A percentile compares a stretch with the other conserved stretches of the same genome.
Evolutionary conservation across 2,797 vertebrate genomes (phyloP).

Genomic region (Lepilemur septentrionalis): DNA sequence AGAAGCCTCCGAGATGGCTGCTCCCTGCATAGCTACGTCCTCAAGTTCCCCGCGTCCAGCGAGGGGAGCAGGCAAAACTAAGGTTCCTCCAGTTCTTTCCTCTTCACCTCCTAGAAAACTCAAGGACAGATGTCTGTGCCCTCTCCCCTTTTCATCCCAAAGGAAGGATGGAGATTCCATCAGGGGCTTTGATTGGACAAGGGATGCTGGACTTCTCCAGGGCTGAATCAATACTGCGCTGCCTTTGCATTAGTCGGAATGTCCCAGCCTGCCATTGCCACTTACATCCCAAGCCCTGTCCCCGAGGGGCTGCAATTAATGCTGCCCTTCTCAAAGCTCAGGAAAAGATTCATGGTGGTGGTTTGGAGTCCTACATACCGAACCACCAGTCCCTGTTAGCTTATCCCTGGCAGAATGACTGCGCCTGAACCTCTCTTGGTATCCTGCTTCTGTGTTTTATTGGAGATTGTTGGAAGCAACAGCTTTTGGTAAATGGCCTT

Average conservation of each 20-base stretch:
- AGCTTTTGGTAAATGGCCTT: not conserved
- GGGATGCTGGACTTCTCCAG: not conserved
- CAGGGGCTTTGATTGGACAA: not conserved
- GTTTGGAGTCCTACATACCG: not conserved
- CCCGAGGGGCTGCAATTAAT: not conserved
- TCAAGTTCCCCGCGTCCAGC: not conserved
- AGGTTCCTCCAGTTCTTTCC: not conserved
- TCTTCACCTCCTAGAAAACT: not conserved
- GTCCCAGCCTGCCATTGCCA: too few relatives aligned
- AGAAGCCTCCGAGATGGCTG: not conserved
- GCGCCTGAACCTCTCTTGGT: not conserved
- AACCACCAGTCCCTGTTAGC: not conserved
- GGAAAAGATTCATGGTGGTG: not conserved
- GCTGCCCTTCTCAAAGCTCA: not conserved
- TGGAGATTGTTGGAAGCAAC: not conserved
- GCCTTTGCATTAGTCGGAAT: not conserved
- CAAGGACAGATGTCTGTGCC: not conserved
- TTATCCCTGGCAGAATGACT: not conserved
- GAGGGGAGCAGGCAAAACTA: not conserved
- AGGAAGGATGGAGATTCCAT: not conserved
- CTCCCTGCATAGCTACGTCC: accelerated
- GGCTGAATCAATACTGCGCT: not conserved
- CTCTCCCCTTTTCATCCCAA: not conserved
- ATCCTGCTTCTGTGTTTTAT: not conserved
- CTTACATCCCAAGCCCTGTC: not conserved